Evolutionary conservation across 2,113 vertebrate species (phyloP).

Genomic region (Macroglossus sobrinus): DNA sequence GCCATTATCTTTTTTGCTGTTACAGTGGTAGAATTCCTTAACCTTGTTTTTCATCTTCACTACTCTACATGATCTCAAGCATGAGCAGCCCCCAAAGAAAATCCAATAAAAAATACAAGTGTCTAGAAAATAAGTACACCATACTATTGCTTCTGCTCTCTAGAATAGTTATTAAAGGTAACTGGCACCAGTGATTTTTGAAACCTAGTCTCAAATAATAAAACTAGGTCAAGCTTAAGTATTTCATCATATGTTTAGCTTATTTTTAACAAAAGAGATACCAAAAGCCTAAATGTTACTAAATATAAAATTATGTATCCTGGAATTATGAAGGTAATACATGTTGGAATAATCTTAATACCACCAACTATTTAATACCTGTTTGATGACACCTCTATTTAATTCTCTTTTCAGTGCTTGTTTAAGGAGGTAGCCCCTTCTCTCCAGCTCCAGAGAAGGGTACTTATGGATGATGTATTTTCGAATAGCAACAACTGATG

Average conservation of each 20-base stretch:
- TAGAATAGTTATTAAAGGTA: background rate
- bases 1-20: background rate
- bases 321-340: background rate
- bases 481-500: slow-evolving; percentile 92
- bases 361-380: slow-evolving; percentile 81
- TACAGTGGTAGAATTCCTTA: background rate
- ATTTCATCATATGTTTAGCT: background rate
- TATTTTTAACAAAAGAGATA: slow-evolving; percentile 1
- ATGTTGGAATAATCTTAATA: background rate
- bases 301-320: background rate
- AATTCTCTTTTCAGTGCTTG: slow-evolving; percentile 94
- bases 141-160: background rate
- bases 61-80: background rate
- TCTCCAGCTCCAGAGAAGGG: slow-evolving; percentile 93
- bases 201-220: background rate
- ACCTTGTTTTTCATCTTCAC: background rate
- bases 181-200: background rate
- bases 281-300: background rate
- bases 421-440: slow-evolving; percentile 95
- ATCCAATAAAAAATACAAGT: background rate
- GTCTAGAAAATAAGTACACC: background rate
- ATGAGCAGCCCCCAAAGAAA: background rate
- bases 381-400: slow-evolving; percentile 94
- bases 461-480: slow-evolving; percentile 96
- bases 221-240: background rate